Evolutionary conservation across 2,888 invertebrate genomes (phyloP), one percentile per base, ranked within the genome.

Genomic region (Congeria kusceri): DNA sequence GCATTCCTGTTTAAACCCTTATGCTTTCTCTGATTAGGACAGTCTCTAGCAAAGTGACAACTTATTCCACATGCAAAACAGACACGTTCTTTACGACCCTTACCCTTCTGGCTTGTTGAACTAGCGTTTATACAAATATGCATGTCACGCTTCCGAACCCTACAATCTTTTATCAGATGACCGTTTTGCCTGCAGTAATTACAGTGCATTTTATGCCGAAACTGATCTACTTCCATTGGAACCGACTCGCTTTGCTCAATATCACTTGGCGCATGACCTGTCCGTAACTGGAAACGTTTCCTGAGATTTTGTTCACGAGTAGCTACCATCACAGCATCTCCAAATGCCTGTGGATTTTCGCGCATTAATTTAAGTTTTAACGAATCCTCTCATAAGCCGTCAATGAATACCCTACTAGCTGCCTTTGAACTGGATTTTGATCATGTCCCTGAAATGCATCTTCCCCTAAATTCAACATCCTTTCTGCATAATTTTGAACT

Each of bases 331-430:
- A 75, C 64, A 2, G 73, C 73, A 0, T 20, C 32, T 18, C 25
- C 23, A 7, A 66, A 63, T 46, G 9, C 9, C 9, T 32, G 32
- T 7, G 9, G 32, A 32, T 77, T 63, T 2, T 59, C 72, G 7
- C 72, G 15, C 64, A 80, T 63, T 20, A 80, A 29, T 25, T 77
- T 73, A 1, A 77, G 25, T 49, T 80, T 80, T 29, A 80, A 39
- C 4, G 11, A 27, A 18, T 71, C 71, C 28, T 59, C 2, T 4
- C 3, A n/a, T 29, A 77, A 57, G 0, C 80, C 77, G 58, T 73
- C 73, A 27, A 73, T 65, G 47, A 73, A 77, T 68, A 65, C 4
- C 71, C 71, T 18, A 75, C 29, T 4, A 80, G 20, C n/a, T 64
- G 72, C 27, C 15, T 27, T 28, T 76, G 23, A 9, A 44, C 59